Base-by-base conservation (phyloP, 2,113 vertebrate species). In the Marmota monax region DNA sequence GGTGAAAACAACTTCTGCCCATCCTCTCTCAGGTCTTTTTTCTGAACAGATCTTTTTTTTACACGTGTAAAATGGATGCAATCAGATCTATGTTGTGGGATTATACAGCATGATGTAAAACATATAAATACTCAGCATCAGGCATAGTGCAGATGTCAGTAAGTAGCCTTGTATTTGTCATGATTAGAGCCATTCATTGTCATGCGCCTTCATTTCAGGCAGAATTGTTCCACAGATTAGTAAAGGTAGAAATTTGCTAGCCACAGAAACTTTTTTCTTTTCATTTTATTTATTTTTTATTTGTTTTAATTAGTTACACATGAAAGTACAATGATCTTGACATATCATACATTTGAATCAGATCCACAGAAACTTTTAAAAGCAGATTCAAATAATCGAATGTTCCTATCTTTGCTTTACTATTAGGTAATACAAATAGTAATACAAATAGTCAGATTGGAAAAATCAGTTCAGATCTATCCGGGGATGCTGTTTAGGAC, bases 21-120 rank as follows among this genome's bases (percentile, higher is more conserved):
- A 79, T 97, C 42, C 53, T 56, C 86, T 42, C 9, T 37, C 88
- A 77, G 42, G 51, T 39, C 48, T 78, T 83, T 85, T 89, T 77
- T 88, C 65, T 56, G 27, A 72, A 69, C 27, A 80, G 80, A 45
- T 76, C 51, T 72, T 79, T 91, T 91, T 51, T 77, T 67, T 56
- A 74, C 18, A 20, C 48, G 5, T 70, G 63, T 83, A 58, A 95
- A 93, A 79, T 67, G 23, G 61, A 84, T 93, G 90, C 80, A 70
- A 92, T 96, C 72, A 89, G 95, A 96, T 84, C 78, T 91, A 32
- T 74, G 89, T 90, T 32, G 45, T 53, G 69, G 90, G 86, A 87
- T 87, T 69, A 20, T 8, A 48, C 88, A n/a, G 67, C 69, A 42
- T 93, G 95, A 85, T 92, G 37, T 74, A 85, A 95, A 96, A 94